A percentile compares a stretch with the other conserved stretches of the same genome.
Conservation (phyloP, 2,888 invertebrate species). For the Drosophila lutescens region DNA sequence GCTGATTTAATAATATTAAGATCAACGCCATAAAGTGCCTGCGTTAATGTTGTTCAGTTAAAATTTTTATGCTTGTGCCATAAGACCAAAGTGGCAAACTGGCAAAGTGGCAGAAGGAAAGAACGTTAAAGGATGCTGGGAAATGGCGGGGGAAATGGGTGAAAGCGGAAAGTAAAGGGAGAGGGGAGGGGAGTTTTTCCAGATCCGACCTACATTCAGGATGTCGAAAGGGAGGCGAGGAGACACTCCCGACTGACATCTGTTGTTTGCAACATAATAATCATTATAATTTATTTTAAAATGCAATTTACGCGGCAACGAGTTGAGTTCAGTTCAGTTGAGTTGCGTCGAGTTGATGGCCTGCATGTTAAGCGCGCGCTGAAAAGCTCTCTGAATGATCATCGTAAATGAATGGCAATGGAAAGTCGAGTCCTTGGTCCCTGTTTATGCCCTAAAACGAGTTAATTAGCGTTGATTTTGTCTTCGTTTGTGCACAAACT, state of each 20-base stretch:
- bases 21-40: conserved; percentile 72
- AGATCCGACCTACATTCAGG: conserved; percentile 35
- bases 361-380: conserved; percentile 36
- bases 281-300: conserved; percentile 79
- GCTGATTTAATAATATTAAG: conserved; percentile 76
- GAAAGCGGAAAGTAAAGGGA: conserved; percentile 1
- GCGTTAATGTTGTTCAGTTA: conserved; percentile 75
- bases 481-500: conserved; percentile 53
- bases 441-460: conserved; percentile 47
- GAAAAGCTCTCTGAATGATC: conserved; percentile 50
- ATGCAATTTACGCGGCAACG: conserved; percentile 72
- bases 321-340: conserved; percentile 45
- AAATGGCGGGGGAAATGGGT: conserved; percentile 8
- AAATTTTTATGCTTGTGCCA: conserved; percentile 72
- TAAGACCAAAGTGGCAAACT: conserved; percentile 64
- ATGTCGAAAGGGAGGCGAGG: conserved; percentile 44
- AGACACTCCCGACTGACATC: conserved; percentile 61
- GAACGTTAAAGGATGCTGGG: conserved; percentile 43
- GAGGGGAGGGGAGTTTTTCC: conserved; percentile 12
- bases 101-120: conserved; percentile 55
- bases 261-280: conserved; percentile 77
- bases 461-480: conserved; percentile 74
- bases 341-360: conserved; percentile 43
- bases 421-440: conserved; percentile 13
- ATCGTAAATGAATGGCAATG: conserved; percentile 42